Evolutionary conservation across 2,113 vertebrate genomes (phyloP), one percentile per base, ranked within the genome.

Genomic region (Stictonetta naevosa): DNA sequence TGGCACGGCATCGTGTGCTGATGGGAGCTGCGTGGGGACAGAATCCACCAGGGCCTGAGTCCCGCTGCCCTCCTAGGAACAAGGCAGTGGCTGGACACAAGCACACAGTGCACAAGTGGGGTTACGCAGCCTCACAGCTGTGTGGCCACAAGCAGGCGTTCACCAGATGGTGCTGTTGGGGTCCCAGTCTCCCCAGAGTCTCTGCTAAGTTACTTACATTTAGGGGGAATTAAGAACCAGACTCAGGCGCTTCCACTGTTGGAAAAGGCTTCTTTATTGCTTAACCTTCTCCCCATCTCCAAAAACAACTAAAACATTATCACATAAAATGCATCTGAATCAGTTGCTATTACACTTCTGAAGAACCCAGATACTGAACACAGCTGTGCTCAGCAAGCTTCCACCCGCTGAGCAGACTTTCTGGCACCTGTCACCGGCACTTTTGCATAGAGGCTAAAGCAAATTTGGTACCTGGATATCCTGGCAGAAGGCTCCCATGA

Each of bases 221-320:
- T 71, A 42, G 29, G 69, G 10, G 13, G 48, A 85, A 76, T 72
- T 40, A 95, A 90, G 60, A 91, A 90, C 15, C 28, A 79, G 73
- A 23, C 23, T 29, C 26, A 94, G 44, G 31, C 78, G 48, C 58
- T 38, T 28, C 1, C 3, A 15, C 15, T 5, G 7, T 33, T 82
- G 44, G 56, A 90, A 95, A 82, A 80, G 38, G 28, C 52, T 75
- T 92, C 81, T 97, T 97, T 95, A 97, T 96, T 97, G 88, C 82
- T 95, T 79, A 29, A 15, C 80, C 62, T 94, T 56, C 74, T 72
- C 48, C 28, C 17, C 29, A 19, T 28, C 53, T 86, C 73, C 62
- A 87, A 79, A 93, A 72, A 19, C 25, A 84, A 78, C 63, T 78
- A 0, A 23, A 75, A 71, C 36, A 72, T 12, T 23, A 55, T 5